Evolutionary conservation across 2,888 invertebrate species (phyloP).

Genomic region (Zootermopsis nevadensis): DNA sequence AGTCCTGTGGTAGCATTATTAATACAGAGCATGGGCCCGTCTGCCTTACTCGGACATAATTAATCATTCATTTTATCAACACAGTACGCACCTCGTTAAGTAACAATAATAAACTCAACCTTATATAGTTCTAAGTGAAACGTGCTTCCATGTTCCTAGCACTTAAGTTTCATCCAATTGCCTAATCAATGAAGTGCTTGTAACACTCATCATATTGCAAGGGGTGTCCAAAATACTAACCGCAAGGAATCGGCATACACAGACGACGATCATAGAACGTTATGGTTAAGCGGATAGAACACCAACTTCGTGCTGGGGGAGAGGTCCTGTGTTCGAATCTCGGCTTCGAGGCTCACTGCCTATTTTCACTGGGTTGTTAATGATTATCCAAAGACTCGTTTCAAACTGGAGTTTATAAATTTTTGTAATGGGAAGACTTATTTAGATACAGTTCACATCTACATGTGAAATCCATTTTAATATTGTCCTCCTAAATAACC

Average conservation of each 20-base stretch:
- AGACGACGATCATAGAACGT: too few species aligned
- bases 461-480: too few species aligned
- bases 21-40: background rate
- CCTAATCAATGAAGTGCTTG: constrained; percentile 22
- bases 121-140: constrained; percentile 25
- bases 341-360: too few species aligned
- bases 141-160: background rate
- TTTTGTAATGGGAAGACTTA: too few species aligned
- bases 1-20: background rate
- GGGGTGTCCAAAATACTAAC: background rate
- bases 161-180: background rate
- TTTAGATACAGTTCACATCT: too few species aligned
- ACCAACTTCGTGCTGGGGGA: too few species aligned
- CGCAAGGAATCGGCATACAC: background rate
- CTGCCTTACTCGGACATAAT: background rate
- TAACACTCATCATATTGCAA: background rate
- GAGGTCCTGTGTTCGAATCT: too few species aligned
- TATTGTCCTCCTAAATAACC: too few species aligned
- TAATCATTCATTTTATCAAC: constrained; percentile 26
- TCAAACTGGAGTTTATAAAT: too few species aligned
- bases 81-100: constrained; percentile 11
- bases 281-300: too few species aligned
- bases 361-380: too few species aligned
- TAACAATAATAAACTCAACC: constrained; percentile 21
- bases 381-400: too few species aligned